A percentile compares a stretch with the other conserved stretches of the same genome.
These are phyloP conservation scores for Popillia japonica DNA, from an alignment of 1,140 invertebrate species.

Conservation along the genomic window DNA sequence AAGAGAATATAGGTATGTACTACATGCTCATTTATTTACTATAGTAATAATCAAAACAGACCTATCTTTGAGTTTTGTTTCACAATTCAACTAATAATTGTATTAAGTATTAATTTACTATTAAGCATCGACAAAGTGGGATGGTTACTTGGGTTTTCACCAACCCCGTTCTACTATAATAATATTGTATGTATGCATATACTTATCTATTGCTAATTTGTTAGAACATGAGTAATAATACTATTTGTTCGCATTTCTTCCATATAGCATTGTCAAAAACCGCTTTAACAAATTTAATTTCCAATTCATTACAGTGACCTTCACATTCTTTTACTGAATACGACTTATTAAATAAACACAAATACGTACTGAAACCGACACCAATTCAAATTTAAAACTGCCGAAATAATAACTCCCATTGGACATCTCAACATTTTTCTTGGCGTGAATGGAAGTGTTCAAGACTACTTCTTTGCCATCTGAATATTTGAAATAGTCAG, in stretches of 20 bases:
- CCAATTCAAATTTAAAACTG: neutral
- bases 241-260: neutral
- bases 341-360: neutral
- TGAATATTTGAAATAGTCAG: neutral
- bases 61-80: too few relatives aligned
- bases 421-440: neutral
- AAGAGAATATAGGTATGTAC: too few relatives aligned
- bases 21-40: too few relatives aligned
- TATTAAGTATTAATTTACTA: too few relatives aligned
- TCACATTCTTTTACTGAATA: neutral
- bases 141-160: too few relatives aligned
- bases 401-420: neutral
- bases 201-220: too few relatives aligned
- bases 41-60: too few relatives aligned
- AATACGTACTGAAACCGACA: neutral
- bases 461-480: neutral
- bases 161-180: too few relatives aligned
- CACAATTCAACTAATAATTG: too few relatives aligned
- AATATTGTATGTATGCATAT: too few relatives aligned
- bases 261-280: neutral
- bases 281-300: neutral
- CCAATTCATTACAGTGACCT: constrained; percentile 6
- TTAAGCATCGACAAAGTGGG: too few relatives aligned
- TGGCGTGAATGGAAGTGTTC: neutral
- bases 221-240: too few relatives aligned